Percentiles rank a stretch among this genome's conserved stretches.
Evolutionary conservation across 2,113 vertebrate species (phyloP).

Genomic region (Plectropomus leopardus): DNA sequence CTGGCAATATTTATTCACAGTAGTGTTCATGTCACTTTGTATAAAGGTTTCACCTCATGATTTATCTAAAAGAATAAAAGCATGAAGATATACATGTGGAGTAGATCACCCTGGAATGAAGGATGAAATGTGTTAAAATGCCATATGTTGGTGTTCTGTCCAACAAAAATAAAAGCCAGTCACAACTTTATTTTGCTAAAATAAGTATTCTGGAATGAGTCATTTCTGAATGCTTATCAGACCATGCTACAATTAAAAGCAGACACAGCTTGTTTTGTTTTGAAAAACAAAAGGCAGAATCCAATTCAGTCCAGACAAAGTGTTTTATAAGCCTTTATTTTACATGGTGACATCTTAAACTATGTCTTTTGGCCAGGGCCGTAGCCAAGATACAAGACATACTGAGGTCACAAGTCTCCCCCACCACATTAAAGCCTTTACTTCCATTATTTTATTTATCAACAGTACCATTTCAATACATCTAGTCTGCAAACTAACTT

Average conservation of each 20-base stretch:
- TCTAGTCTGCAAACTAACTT: background rate
- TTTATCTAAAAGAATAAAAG: slow-evolving; percentile 17
- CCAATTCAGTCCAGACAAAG: slow-evolving; percentile 8
- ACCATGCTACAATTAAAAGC: slow-evolving; percentile 39
- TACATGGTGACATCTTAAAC: slow-evolving; percentile 24
- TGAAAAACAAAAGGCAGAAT: slow-evolving; percentile 33
- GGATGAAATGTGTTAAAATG: slow-evolving; percentile 35
- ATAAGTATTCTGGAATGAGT: slow-evolving; percentile 28
- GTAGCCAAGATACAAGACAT: background rate
- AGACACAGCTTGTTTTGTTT: slow-evolving; percentile 31
- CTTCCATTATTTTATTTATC: background rate
- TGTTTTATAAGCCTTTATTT: slow-evolving; percentile 20
- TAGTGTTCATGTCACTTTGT: background rate
- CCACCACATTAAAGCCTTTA: background rate
- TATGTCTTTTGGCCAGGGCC: background rate
- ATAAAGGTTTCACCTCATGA: background rate
- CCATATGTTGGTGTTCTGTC: slow-evolving; percentile 31
- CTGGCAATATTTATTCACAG: background rate
- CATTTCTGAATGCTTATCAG: slow-evolving; percentile 29
- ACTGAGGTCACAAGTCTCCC: too few relatives aligned
- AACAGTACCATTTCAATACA: background rate
- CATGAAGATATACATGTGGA: slow-evolving; percentile 16
- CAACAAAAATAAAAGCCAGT: slow-evolving; percentile 34
- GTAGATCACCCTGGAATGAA: slow-evolving; percentile 4
- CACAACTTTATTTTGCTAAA: slow-evolving; percentile 20